Conservation (phyloP, 2,888 invertebrate species). For the Halictus quadricinctus region DNA sequence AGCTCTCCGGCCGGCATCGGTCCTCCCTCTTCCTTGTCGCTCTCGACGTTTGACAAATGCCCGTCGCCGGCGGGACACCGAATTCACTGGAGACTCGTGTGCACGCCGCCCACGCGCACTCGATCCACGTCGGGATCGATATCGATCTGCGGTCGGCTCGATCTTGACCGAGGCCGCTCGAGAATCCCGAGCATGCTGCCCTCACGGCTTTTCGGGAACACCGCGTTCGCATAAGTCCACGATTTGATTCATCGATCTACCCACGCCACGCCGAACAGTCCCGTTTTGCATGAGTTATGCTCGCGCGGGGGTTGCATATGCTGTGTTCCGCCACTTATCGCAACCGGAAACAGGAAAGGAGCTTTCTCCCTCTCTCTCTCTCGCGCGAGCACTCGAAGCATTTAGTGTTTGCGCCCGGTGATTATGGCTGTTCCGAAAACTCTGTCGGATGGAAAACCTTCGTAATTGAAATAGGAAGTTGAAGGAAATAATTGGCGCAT, state of each 20-base stretch:
- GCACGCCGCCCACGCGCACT: constrained; percentile 6
- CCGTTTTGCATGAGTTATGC: constrained; percentile 6
- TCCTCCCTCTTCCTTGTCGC: constrained; percentile 29
- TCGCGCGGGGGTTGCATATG: not conserved
- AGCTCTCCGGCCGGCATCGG: not conserved
- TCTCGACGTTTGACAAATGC: constrained; percentile 57
- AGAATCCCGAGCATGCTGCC: constrained; percentile 12
- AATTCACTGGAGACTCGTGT: constrained; percentile 12
- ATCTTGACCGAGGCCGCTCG: constrained; percentile 6
- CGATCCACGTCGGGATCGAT: constrained; percentile 28
- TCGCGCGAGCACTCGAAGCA: not conserved
- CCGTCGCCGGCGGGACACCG: constrained; percentile 43
- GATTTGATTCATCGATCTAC: constrained; percentile 14
- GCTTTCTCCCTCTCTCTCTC: not conserved
- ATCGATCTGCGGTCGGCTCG: constrained; percentile 25
- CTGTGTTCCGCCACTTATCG: constrained; percentile 8
- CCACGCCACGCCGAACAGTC: not conserved
- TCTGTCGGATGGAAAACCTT: not conserved
- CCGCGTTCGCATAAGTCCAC: not conserved
- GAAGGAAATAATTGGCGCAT: not conserved
- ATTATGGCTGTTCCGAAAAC: not conserved
- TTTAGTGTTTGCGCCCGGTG: not conserved
- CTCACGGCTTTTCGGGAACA: constrained; percentile 11
- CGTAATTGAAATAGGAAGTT: not conserved
- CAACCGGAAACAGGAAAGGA: not conserved